Percentiles rank a stretch among this genome's conserved stretches.
These are phyloP conservation scores for Dryocosmus kuriphilus DNA, from an alignment of 2,888 invertebrate genomes.

Conservation along the genomic window DNA sequence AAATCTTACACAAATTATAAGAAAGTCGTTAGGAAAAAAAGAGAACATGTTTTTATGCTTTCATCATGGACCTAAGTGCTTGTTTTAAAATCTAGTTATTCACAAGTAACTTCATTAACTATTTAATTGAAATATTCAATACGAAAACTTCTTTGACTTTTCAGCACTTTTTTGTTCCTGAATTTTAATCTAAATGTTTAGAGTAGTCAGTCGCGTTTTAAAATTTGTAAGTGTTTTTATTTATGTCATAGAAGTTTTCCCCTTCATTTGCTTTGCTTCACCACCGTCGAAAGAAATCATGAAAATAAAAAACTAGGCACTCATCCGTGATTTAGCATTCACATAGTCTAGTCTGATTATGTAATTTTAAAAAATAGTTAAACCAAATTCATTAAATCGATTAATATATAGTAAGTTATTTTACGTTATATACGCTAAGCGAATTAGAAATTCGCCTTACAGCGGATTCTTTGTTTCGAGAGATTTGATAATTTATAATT, in stretches of 20 bases:
- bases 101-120: not conserved
- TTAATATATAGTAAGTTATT: slow-evolving; percentile 30
- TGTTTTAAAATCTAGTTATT: slow-evolving; percentile 21
- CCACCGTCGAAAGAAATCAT: not conserved
- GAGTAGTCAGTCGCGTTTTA: not conserved
- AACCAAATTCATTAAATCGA: slow-evolving; percentile 25
- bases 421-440: slow-evolving; percentile 14
- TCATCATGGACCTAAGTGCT: slow-evolving; percentile 35
- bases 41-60: slow-evolving; percentile 20
- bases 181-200: not conserved
- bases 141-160: not conserved
- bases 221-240: not conserved
- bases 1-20: slow-evolving; percentile 9
- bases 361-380: slow-evolving; percentile 32
- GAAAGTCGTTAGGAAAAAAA: slow-evolving; percentile 29
- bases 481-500: slow-evolving; percentile 21
- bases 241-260: not conserved
- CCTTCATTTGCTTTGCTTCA: not conserved
- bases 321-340: slow-evolving; percentile 47
- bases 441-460: slow-evolving; percentile 6
- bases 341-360: slow-evolving; percentile 37
- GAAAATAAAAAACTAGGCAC: slow-evolving; percentile 13
- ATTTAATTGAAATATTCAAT: not conserved
- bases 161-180: not conserved
- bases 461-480: slow-evolving; percentile 9